A percentile compares a stretch with the other conserved stretches of the same genome.
phyloP scores from a whole-genome alignment of 2,113 vertebrate genomes.

The Corythornis madagascariensis region DNA sequence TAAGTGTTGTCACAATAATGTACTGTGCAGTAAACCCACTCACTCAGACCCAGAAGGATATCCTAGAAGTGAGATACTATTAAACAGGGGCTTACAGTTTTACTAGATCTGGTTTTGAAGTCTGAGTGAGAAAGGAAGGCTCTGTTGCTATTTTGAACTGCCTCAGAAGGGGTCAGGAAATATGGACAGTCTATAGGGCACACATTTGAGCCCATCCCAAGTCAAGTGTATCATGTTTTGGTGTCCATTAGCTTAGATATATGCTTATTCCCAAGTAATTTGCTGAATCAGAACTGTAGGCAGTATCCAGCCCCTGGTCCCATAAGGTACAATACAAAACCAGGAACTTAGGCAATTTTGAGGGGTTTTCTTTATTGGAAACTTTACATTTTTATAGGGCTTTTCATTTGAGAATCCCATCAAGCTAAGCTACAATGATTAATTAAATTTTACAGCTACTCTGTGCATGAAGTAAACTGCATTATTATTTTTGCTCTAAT shows the following conservation, averaged over 20 bases:
- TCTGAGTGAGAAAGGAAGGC: not conserved
- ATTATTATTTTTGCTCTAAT: conserved; percentile 51
- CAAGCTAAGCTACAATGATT: conserved; percentile 35
- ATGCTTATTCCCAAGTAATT: not conserved
- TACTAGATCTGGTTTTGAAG: not conserved
- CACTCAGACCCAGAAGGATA: not conserved
- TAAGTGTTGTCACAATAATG: not conserved
- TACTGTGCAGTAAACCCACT: not conserved
- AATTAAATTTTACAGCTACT: conserved; percentile 62
- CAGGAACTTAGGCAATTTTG: conserved; percentile 35
- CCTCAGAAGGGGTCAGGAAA: not conserved
- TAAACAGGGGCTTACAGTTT: not conserved
- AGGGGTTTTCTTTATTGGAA: conserved; percentile 26
- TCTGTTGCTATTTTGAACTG: not conserved
- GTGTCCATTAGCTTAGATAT: not conserved
- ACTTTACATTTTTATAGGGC: conserved; percentile 16
- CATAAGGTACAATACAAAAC: not conserved
- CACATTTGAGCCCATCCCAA: not conserved
- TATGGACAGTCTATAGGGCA: not conserved
- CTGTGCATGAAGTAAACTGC: not conserved
- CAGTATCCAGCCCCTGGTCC: not conserved
- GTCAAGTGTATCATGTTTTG: not conserved
- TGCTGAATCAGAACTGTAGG: conserved; percentile 12
- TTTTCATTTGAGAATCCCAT: conserved; percentile 49
- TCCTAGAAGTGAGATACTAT: not conserved